Conservation (phyloP, 2,888 invertebrate genomes). For the Ophion costatus region DNA sequence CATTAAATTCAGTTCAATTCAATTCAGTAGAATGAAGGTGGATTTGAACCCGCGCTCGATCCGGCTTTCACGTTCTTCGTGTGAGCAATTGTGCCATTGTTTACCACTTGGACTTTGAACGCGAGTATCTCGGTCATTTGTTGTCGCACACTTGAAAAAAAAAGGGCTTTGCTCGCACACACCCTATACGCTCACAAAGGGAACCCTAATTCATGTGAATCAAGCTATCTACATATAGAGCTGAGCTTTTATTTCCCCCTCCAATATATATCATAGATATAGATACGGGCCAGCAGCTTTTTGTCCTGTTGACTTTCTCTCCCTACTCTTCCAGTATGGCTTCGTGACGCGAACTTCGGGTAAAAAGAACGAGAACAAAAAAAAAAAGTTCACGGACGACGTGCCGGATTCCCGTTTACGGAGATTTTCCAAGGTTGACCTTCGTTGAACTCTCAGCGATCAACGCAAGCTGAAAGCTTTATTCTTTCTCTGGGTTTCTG, state of each 20-base stretch:
- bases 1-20: too few relatives aligned
- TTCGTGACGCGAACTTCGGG: conserved; percentile 15
- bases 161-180: too few relatives aligned
- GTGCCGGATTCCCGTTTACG: conserved; percentile 49
- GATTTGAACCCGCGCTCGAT: too few relatives aligned
- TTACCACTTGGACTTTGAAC: too few relatives aligned
- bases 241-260: conserved; percentile 4
- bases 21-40: too few relatives aligned
- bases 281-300: not conserved
- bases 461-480: conserved; percentile 40
- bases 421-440: conserved; percentile 59
- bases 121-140: too few relatives aligned
- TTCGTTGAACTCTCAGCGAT: conserved; percentile 43
- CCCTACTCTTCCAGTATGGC: conserved; percentile 20
- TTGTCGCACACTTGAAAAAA: too few relatives aligned
- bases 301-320: conserved; percentile 39
- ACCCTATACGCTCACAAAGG: too few relatives aligned
- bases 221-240: not conserved
- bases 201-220: too few relatives aligned
- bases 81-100: too few relatives aligned
- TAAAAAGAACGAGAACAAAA: conserved; percentile 5
- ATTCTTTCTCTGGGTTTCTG: not conserved
- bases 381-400: conserved; percentile 41
- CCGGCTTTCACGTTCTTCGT: too few relatives aligned
- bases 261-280: conserved; percentile 1